These are phyloP conservation scores for Picus viridis DNA, from an alignment of 2,797 vertebrate species.

Conservation along the genomic window DNA sequence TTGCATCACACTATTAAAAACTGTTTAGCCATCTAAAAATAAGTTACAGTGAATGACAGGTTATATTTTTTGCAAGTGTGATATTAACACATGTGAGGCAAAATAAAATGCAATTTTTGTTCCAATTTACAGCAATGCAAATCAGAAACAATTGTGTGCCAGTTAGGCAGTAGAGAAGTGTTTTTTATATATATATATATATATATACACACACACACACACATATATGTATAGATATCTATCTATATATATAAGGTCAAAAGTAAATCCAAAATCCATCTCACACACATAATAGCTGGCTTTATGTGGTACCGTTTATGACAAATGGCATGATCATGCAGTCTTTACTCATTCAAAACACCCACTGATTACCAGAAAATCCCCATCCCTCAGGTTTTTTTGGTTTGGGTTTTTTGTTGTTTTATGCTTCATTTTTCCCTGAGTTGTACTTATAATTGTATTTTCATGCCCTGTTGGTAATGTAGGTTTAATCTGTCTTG, in stretches of 20 bases:
- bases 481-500: slow-evolving; percentile 16
- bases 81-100: slow-evolving; percentile 5
- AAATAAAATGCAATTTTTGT: slow-evolving; percentile 10
- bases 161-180: slow-evolving; percentile 11
- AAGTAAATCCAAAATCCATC: slow-evolving; percentile 40
- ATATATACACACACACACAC: too few relatives aligned
- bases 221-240: too few relatives aligned
- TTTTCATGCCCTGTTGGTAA: slow-evolving; percentile 54
- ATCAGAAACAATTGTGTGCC: slow-evolving; percentile 21
- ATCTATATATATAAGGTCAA: neutral
- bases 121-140: slow-evolving; percentile 12
- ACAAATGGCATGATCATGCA: slow-evolving; percentile 68
- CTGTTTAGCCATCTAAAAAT: slow-evolving; percentile 44
- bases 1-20: slow-evolving; percentile 58
- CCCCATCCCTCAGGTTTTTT: slow-evolving; percentile 62
- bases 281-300: slow-evolving; percentile 44
- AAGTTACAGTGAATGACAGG: slow-evolving; percentile 40
- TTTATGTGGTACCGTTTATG: slow-evolving; percentile 65
- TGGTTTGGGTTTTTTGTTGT: too few relatives aligned
- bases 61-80: slow-evolving; percentile 17
- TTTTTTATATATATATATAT: too few relatives aligned
- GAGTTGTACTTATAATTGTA: slow-evolving; percentile 60
- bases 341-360: slow-evolving; percentile 72
- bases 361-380: slow-evolving; percentile 71
- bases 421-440: neutral